Evolutionary conservation across 2,113 vertebrate species (phyloP).

Genomic region (Dicerorhinus sumatrensis): DNA sequence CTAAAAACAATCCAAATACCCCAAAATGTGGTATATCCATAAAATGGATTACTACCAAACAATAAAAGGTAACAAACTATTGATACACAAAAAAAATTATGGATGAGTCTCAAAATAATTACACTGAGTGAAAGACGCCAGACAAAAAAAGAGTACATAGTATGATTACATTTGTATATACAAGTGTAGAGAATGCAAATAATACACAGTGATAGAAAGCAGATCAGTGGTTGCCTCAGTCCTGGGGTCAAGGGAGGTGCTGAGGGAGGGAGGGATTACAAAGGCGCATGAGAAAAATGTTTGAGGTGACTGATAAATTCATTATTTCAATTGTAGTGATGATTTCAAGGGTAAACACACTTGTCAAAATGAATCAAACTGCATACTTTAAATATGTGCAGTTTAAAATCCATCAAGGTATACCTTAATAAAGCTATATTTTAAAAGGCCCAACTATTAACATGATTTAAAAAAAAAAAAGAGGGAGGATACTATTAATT

Average conservation of each 20-base stretch:
- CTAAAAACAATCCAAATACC: not conserved
- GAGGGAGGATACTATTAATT: not conserved
- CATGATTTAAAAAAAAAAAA: not conserved
- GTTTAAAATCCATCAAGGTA: not conserved
- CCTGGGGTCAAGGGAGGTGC: not conserved
- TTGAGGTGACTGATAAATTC: not conserved
- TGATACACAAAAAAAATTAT: not conserved
- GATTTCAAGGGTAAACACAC: slow-evolving; percentile 1
- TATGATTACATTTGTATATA: not conserved
- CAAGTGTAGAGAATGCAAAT: not conserved
- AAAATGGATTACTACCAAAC: not conserved
- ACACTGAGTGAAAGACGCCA: not conserved
- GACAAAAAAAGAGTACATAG: not conserved
- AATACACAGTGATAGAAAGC: not conserved
- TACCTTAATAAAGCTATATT: not conserved
- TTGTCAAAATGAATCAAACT: not conserved
- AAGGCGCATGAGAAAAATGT: not conserved
- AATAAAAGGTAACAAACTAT: not conserved
- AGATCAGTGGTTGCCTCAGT: not conserved
- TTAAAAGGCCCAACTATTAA: not conserved
- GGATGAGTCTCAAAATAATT: slow-evolving; percentile 8
- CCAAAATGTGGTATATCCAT: not conserved
- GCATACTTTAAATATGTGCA: not conserved
- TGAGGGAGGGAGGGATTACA: not conserved
- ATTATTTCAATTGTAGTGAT: not conserved